Evolutionary conservation across 2,113 vertebrate genomes (phyloP).

Genomic region (Turdus rufiventris): DNA sequence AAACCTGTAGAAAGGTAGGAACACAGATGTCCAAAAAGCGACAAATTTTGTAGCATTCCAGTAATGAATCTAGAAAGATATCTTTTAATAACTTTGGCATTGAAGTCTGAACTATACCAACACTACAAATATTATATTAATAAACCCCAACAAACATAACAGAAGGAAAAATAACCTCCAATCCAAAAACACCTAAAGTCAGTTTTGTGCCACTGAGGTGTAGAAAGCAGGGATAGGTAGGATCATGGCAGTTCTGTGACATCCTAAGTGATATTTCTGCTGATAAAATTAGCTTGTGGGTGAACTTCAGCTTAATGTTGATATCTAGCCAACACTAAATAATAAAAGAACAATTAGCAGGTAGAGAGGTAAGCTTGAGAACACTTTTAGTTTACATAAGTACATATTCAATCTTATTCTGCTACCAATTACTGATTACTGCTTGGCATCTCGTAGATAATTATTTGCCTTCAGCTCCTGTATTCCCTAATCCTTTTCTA

Average conservation of each 20-base stretch:
- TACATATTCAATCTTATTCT: background rate
- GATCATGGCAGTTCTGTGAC: background rate
- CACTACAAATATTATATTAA: background rate
- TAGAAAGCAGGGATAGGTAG: background rate
- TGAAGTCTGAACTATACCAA: background rate
- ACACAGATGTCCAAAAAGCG: background rate
- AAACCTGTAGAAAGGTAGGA: background rate
- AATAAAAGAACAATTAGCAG: background rate
- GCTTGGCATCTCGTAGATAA: background rate
- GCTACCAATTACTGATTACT: background rate
- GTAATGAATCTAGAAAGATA: background rate
- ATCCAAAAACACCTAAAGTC: background rate
- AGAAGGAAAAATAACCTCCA: background rate
- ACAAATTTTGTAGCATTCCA: background rate
- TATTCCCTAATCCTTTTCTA: background rate
- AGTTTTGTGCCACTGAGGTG: background rate
- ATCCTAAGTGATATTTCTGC: background rate
- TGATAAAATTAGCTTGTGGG: background rate
- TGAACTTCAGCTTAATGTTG: background rate
- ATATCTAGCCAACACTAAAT: background rate
- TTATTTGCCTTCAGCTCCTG: background rate
- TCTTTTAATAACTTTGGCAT: background rate
- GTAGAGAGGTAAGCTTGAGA: background rate
- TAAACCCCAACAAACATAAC: background rate
- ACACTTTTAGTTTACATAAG: background rate